A percentile compares a stretch with the other conserved stretches of the same genome.
Conservation (phyloP, 2,797 vertebrate genomes). For the Leptodactylus fallax region DNA sequence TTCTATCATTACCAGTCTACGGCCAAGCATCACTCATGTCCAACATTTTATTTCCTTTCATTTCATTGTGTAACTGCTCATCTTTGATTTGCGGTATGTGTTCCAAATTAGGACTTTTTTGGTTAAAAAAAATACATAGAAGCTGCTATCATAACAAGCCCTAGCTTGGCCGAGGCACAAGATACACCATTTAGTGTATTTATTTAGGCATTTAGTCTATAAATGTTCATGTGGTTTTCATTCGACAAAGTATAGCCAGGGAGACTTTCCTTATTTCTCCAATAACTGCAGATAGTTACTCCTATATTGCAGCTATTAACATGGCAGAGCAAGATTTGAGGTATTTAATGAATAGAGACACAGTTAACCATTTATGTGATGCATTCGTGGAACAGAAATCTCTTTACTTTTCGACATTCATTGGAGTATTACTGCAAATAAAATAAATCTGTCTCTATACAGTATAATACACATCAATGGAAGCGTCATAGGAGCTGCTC, state of each 20-base stretch:
- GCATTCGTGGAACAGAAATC: too few species aligned
- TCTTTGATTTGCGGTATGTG: not conserved
- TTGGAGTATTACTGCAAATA: too few species aligned
- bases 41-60: slow-evolving; percentile 16
- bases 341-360: slow-evolving; percentile 7
- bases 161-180: slow-evolving; percentile 18
- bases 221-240: slow-evolving; percentile 38
- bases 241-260: slow-evolving; percentile 12
- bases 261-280: slow-evolving; percentile 19
- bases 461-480: too few species aligned
- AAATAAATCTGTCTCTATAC: too few species aligned
- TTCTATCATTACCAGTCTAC: slow-evolving; percentile 29
- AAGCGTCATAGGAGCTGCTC: too few species aligned
- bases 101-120: slow-evolving; percentile 28
- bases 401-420: too few species aligned
- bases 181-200: slow-evolving; percentile 43
- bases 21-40: slow-evolving; percentile 15
- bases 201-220: slow-evolving; percentile 38
- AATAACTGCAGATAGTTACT: slow-evolving; percentile 34
- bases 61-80: slow-evolving; percentile 18
- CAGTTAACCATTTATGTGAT: not conserved
- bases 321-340: not conserved
- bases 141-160: slow-evolving; percentile 29
- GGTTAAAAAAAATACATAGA: slow-evolving; percentile 30
- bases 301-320: slow-evolving; percentile 12